Percentiles rank a stretch among this genome's conserved stretches.
These are phyloP conservation scores for Xestia sexstrigata DNA, from an alignment of 2,888 invertebrate genomes.

Conservation along the genomic window DNA sequence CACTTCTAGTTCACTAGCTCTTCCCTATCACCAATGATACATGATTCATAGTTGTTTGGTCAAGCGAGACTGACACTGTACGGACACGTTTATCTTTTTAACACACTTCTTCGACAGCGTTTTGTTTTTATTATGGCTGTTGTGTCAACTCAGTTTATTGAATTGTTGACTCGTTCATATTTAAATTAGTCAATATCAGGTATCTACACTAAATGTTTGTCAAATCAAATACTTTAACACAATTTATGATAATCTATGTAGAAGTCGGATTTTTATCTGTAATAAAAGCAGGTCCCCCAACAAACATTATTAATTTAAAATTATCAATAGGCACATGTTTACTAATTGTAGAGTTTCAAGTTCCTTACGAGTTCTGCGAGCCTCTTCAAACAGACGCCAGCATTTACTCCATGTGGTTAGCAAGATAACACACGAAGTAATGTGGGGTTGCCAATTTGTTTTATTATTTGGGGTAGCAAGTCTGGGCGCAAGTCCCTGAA, in stretches of 20 bases:
- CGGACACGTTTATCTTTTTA: slow-evolving; percentile 56
- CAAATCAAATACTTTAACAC: slow-evolving; percentile 13
- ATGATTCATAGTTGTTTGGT: slow-evolving; percentile 65
- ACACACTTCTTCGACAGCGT: slow-evolving; percentile 47
- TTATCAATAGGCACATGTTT: slow-evolving; percentile 6
- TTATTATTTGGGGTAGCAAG: slow-evolving; percentile 34
- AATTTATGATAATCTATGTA: slow-evolving; percentile 20
- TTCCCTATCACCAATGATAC: slow-evolving; percentile 52
- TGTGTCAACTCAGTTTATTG: slow-evolving; percentile 38
- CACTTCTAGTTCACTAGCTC: slow-evolving; percentile 46
- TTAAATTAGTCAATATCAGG: slow-evolving; percentile 10
- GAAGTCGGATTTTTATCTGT: neutral
- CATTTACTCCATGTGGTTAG: slow-evolving; percentile 21
- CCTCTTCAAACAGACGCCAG: slow-evolving; percentile 53
- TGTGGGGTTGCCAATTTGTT: slow-evolving; percentile 45
- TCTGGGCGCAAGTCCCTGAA: neutral
- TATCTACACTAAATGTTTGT: slow-evolving; percentile 27
- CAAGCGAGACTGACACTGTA: slow-evolving; percentile 49
- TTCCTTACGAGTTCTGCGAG: slow-evolving; percentile 13
- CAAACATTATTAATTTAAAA: slow-evolving; percentile 26
- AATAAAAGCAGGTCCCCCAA: neutral
- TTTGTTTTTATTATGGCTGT: slow-evolving; percentile 51
- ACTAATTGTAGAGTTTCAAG: slow-evolving; percentile 33
- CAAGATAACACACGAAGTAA: slow-evolving; percentile 60
- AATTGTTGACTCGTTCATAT: slow-evolving; percentile 35